These are phyloP conservation scores for Periphyllus acericola DNA, from an alignment of 2,888 invertebrate species.

Conservation along the genomic window DNA sequence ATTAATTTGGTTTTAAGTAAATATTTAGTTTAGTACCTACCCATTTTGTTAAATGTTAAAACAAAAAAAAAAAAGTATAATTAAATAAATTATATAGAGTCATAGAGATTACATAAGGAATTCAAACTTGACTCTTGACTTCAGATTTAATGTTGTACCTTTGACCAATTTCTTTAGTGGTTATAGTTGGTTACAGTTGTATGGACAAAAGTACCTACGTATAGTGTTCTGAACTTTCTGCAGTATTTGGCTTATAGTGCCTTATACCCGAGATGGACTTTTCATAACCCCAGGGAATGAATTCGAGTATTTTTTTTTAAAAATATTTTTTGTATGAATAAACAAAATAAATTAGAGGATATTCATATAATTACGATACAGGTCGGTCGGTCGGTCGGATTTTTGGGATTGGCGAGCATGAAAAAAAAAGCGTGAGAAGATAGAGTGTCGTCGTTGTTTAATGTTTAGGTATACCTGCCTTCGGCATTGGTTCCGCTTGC, in stretches of 20 bases:
- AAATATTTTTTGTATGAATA: background rate
- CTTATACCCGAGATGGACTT: background rate
- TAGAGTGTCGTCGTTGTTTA: background rate
- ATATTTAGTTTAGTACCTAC: too few species aligned
- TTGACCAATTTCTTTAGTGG: background rate
- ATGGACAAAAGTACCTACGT: background rate
- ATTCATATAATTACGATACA: background rate
- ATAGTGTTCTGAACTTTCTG: background rate
- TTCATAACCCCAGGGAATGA: background rate
- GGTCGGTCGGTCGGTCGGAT: background rate
- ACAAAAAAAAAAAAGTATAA: background rate
- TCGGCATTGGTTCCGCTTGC: background rate
- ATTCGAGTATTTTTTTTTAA: background rate
- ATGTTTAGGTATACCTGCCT: background rate
- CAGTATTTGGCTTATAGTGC: background rate
- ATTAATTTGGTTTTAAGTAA: too few species aligned
- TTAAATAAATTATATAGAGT: background rate
- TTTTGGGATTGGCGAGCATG: background rate
- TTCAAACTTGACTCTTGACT: background rate
- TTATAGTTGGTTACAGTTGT: too few species aligned
- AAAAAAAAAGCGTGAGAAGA: background rate
- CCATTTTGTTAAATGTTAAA: background rate
- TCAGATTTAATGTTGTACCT: background rate
- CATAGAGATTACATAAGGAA: background rate
- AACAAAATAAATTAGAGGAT: background rate